A percentile compares a stretch with the other conserved stretches of the same genome.
Evolutionary conservation across 2,888 invertebrate genomes (phyloP).

Genomic region (Agonopterix subpropinquella): DNA sequence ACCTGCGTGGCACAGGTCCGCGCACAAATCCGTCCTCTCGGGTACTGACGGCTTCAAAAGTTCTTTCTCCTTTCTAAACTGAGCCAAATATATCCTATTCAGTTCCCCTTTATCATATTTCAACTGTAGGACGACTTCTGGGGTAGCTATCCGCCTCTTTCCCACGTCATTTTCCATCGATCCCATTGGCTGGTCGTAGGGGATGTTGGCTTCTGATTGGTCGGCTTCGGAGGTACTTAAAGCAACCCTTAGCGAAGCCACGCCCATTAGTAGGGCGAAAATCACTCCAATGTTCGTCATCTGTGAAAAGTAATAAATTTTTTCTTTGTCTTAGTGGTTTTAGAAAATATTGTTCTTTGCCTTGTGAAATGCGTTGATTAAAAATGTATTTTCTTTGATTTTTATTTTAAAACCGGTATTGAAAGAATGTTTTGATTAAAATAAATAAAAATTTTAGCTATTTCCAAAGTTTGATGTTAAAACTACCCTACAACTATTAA

Average conservation of each 20-base stretch:
- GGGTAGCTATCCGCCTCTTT: slow-evolving; percentile 43
- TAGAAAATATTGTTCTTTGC: neutral
- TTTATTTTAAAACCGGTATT: no score
- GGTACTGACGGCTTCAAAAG: slow-evolving; percentile 47
- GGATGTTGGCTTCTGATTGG: slow-evolving; percentile 36
- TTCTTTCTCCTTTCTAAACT: slow-evolving; percentile 48
- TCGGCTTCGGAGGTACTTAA: slow-evolving; percentile 15
- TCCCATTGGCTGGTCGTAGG: slow-evolving; percentile 35
- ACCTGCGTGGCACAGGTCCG: slow-evolving; percentile 72
- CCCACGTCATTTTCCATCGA: slow-evolving; percentile 19
- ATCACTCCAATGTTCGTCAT: slow-evolving; percentile 35
- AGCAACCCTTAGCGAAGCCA: slow-evolving; percentile 32
- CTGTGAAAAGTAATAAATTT: slow-evolving; percentile 25
- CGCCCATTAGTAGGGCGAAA: slow-evolving; percentile 49
- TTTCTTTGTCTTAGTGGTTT: neutral
- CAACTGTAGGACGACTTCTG: slow-evolving; percentile 62
- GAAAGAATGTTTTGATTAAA: no score
- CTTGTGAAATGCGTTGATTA: no score
- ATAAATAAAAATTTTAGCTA: no score
- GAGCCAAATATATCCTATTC: slow-evolving; percentile 67
- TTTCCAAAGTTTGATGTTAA: no score
- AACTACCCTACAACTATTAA: no score
- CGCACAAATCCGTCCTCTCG: slow-evolving; percentile 46
- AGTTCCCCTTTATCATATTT: slow-evolving; percentile 64
- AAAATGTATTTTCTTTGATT: no score